These are phyloP conservation scores for Eutrigla gurnardus DNA, from an alignment of 2,797 vertebrate species.

Conservation along the genomic window DNA sequence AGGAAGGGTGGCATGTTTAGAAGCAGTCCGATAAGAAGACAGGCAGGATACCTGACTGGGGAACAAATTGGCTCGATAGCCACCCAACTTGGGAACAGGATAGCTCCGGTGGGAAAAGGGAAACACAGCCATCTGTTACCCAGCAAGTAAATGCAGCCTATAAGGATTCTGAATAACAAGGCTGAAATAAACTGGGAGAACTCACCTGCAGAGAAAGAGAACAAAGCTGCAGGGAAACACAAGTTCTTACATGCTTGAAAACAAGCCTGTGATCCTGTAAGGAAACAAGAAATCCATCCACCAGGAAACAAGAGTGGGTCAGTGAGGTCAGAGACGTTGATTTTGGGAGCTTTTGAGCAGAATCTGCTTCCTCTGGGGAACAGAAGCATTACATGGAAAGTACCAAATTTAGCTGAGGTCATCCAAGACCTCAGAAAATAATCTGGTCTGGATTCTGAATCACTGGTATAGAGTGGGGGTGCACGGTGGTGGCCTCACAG, in stretches of 20 bases:
- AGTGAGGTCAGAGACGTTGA: neutral
- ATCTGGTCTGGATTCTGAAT: neutral
- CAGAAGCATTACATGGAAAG: neutral
- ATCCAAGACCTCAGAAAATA: neutral
- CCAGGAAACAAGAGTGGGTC: conserved; percentile 10
- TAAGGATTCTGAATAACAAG: neutral
- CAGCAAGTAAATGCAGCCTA: neutral
- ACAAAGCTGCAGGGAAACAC: neutral
- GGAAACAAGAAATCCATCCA: conserved; percentile 1
- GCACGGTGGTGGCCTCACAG: too few relatives aligned
- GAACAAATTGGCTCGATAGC: conserved; percentile 3
- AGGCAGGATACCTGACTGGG: neutral
- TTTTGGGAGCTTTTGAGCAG: neutral
- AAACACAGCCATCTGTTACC: conserved; percentile 26
- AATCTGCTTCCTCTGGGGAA: neutral
- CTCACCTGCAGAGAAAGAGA: neutral
- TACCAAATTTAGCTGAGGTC: neutral
- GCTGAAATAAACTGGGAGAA: neutral
- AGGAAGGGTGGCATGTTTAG: neutral
- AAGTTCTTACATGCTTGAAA: neutral
- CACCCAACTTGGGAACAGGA: conserved; percentile 3
- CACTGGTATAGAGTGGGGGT: neutral
- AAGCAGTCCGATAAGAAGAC: neutral
- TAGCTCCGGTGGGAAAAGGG: conserved; percentile 11
- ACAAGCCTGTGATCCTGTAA: neutral